Evolutionary conservation across 2,888 invertebrate species (phyloP), one percentile per base, ranked within the genome.

Genomic region (Cheilosia vernalis): DNA sequence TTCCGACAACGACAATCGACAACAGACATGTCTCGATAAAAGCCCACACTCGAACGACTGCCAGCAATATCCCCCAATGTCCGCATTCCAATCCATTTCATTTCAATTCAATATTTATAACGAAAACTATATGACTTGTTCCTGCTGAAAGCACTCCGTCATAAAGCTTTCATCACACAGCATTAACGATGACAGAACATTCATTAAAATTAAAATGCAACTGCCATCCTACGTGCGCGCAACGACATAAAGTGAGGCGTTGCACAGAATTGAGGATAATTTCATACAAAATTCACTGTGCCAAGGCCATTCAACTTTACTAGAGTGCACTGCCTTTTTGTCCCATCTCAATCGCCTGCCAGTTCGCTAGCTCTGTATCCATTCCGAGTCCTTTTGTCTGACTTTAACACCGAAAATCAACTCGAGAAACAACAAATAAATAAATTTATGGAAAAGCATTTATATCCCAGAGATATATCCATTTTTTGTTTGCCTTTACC

Each of bases 221-320:
- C 15, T 63, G 21, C 44, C 55, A 33, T 64, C 55, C 61, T 15
- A 61, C 37, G 56, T 55, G 19, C 40, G 21, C 30, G 60, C 30
- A 44, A 17, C 15, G 66, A 37, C 7, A 47, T 33, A n/a, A 6
- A 51, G 19, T 55, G 42, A 44, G 15, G 1, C 42, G 44, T 47
- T 63, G 61, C 63, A 73, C 47, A 53, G n/a, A 17, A 49, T 49
- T 42, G 53, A 42, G 67, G n/a, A 74, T 63, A 56, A 55, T 60
- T 73, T 19, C 40, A 49, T 15, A 61, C 24, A 13, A 76, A 33
- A 60, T 53, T 56, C 42, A 72, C 79, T 72, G 15, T 51, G 64
- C 72, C 79, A 79, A 79, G 64, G 72, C 37, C 64, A 72, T 79
- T 79, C 79, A 72, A 72, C 79, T 79, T 79, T 64, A 70, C 56